Base-by-base conservation (phyloP, 2,888 invertebrate genomes). In the Slavum lentiscoides region DNA sequence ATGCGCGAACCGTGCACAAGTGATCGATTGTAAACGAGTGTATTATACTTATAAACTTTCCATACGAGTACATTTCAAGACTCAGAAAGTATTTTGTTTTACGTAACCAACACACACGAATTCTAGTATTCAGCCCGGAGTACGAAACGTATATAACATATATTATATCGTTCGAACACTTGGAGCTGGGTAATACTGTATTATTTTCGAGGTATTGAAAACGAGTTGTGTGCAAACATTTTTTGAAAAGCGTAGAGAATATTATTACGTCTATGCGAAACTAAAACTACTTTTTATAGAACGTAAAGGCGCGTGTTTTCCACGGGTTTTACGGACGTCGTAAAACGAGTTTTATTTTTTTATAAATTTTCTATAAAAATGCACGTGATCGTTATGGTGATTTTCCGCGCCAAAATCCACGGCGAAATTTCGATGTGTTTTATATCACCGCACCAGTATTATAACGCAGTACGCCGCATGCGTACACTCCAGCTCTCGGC, bases 181-280 rank as follows among this genome's bases (percentile, higher is more conserved):
- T 67, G 0, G 11, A n/a, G n/a, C n/a, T n/a, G n/a, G 30, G 37
- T 70, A 30, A 58, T 53, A 30, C 53, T 53, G 21, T 49, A 74
- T 53, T 55, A 23, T 53, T 64, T 74, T 64, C 21, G 23, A 23
- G 37, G 23, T 75, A 75, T 75, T 58, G 67, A 75, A 67, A 43
- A 75, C 43, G 67, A 75, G 55, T 75, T 58, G 23, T 13, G 58
- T 67, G 58, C 23, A 58, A 43, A 49, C 23, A 58, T 21, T 67
- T 21, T 67, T n/a, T 13, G 19, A 1, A 66, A 58, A 75, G 75
- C 67, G 53, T 64, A 55, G 55, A 6, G 30, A 64, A 66, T 64
- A 55, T 64, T 64, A 55, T 64, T 55, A 66, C 19, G n/a, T 75
- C 64, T 53, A 39, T 39, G 30, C 1, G 58, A 67, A 75, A 67